Percentiles rank a stretch among this genome's conserved stretches.
phyloP scores from a whole-genome alignment of 1,140 invertebrate genomes.

The Penaeus chinensis region DNA sequence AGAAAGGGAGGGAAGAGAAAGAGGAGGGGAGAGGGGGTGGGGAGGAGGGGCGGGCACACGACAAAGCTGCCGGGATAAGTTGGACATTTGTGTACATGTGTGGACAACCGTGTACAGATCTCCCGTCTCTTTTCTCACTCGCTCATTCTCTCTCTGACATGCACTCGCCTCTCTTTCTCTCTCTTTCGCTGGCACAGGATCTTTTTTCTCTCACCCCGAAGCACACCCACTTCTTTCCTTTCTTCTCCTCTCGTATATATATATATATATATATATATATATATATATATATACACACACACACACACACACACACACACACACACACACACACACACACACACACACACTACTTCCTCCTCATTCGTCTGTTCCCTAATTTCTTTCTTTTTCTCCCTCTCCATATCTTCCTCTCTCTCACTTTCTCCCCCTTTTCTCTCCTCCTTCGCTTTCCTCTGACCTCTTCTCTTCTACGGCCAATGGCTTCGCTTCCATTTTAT shows the following conservation, averaged over 20 bases:
- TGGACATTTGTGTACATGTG: slow-evolving; percentile 40
- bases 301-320: too few relatives aligned
- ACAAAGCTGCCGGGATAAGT: slow-evolving; percentile 33
- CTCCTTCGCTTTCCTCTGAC: too few relatives aligned
- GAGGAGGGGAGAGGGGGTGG: too few relatives aligned
- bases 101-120: slow-evolving; percentile 25
- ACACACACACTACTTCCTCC: background rate
- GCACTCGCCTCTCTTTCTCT: background rate
- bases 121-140: background rate
- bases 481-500: too few relatives aligned
- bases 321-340: background rate
- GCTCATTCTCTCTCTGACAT: background rate
- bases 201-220: background rate
- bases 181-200: background rate
- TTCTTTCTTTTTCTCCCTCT: too few relatives aligned
- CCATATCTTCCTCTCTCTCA: too few relatives aligned
- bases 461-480: too few relatives aligned
- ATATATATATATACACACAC: too few relatives aligned
- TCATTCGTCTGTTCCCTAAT: too few relatives aligned
- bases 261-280: too few relatives aligned
- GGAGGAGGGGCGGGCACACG: background rate
- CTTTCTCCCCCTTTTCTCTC: too few relatives aligned
- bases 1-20: too few relatives aligned
- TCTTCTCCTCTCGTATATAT: background rate
- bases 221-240: background rate